Percentiles rank a stretch among this genome's conserved stretches.
phyloP scores from a whole-genome alignment of 2,888 invertebrate genomes.

The Cephus rjabovi region DNA sequence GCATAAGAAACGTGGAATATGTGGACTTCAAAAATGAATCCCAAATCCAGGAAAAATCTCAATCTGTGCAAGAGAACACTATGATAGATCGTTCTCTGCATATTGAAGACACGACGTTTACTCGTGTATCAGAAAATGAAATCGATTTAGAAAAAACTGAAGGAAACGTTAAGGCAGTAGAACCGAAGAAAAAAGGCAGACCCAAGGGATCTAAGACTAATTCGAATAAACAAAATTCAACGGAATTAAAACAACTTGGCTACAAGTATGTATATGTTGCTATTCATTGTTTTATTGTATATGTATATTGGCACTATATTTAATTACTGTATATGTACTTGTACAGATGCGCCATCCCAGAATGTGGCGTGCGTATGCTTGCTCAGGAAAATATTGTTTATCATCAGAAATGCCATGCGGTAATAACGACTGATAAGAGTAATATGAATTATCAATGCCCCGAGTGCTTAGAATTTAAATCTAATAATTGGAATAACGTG shows the following conservation, averaged over 20 bases:
- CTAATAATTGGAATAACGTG: constrained; percentile 74
- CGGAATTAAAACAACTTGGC: constrained; percentile 25
- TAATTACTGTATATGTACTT: neutral
- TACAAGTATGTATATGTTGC: constrained; percentile 24
- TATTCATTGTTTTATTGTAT: constrained; percentile 31
- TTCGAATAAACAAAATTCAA: constrained; percentile 14
- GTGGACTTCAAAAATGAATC: constrained; percentile 15
- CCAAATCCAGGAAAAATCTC: constrained; percentile 4
- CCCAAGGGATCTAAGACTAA: constrained; percentile 32
- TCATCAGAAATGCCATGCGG: constrained; percentile 75
- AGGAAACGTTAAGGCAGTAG: constrained; percentile 2
- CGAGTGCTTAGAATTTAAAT: constrained; percentile 72
- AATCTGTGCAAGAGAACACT: neutral
- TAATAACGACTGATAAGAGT: constrained; percentile 59
- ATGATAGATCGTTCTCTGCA: constrained; percentile 1
- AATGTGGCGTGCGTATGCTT: constrained; percentile 72
- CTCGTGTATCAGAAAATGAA: constrained; percentile 7
- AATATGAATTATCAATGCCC: constrained; percentile 70
- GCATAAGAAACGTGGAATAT: constrained; percentile 7
- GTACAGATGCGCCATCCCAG: constrained; percentile 69
- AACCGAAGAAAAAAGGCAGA: constrained; percentile 26
- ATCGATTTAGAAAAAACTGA: constrained; percentile 16
- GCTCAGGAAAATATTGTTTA: constrained; percentile 73
- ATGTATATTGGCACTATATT: neutral
- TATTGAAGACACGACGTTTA: constrained; percentile 12